A percentile compares a stretch with the other conserved stretches of the same genome.
phyloP scores from a whole-genome alignment of 2,113 vertebrate species.

The Mobula birostris region DNA sequence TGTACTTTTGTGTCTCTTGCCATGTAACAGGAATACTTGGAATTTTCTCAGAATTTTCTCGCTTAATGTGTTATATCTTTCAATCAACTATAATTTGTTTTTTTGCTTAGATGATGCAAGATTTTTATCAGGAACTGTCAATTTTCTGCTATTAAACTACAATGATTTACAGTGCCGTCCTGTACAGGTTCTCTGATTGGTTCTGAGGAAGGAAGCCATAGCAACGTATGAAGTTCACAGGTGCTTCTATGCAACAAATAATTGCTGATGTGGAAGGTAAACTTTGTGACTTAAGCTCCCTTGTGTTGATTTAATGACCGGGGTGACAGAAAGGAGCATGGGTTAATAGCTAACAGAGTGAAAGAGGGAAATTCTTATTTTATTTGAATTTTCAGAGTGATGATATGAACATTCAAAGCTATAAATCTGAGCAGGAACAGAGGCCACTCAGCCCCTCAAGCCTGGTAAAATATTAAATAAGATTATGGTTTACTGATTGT shows the following conservation, averaged over 20 bases:
- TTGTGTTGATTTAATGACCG: conserved; percentile 28
- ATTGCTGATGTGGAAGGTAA: conserved; percentile 38
- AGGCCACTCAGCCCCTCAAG: no score
- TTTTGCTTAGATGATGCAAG: conserved; percentile 46
- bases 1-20: not conserved
- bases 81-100: conserved; percentile 41
- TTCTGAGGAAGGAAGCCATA: conserved; percentile 32
- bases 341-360: not conserved
- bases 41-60: conserved; percentile 34
- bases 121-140: conserved; percentile 41
- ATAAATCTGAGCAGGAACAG: no score
- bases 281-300: conserved; percentile 1
- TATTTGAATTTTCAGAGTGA: not conserved
- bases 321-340: not conserved
- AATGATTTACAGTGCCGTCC: conserved; percentile 37
- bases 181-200: conserved; percentile 38
- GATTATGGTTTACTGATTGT: no score
- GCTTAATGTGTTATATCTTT: conserved; percentile 38
- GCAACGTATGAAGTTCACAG: conserved; percentile 38
- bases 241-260: conserved; percentile 36
- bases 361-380: not conserved
- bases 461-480: no score
- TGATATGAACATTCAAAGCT: no score
- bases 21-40: conserved; percentile 4
- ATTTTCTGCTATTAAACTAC: conserved; percentile 42